Conservation (phyloP, 2,113 vertebrate species). For the Ellobius talpinus region DNA sequence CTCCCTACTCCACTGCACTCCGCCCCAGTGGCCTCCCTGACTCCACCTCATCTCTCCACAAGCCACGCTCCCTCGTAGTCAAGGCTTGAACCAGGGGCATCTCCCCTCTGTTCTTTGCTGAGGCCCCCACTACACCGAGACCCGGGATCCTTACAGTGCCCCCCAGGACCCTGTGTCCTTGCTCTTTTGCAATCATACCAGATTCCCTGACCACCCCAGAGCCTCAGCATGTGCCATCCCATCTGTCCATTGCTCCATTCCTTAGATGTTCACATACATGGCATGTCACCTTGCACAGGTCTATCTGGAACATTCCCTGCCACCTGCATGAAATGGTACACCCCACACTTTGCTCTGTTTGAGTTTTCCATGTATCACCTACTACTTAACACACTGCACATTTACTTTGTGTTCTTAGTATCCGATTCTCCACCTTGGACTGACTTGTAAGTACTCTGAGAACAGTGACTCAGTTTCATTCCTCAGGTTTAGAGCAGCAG, state of each 20-base stretch:
- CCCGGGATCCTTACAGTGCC: not conserved
- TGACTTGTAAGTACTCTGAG: not conserved
- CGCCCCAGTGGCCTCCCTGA: not conserved
- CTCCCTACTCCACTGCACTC: not conserved
- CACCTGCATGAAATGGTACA: too few relatives aligned
- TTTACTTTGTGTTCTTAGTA: not conserved
- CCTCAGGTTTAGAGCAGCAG: not conserved
- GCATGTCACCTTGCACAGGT: not conserved
- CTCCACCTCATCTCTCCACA: not conserved
- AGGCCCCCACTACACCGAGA: not conserved
- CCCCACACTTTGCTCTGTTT: not conserved
- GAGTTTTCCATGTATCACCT: not conserved
- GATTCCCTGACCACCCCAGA: not conserved
- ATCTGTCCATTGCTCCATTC: not conserved
- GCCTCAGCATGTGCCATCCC: not conserved
- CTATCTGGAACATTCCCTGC: not conserved
- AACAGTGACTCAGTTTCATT: not conserved
- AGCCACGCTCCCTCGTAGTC: rapidly evolving
- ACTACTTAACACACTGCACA: rapidly evolving
- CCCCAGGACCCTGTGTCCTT: not conserved
- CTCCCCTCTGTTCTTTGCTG: not conserved
- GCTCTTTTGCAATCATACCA: not conserved
- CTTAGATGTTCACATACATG: not conserved
- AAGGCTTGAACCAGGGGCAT: not conserved
- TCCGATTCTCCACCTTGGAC: not conserved